Percentiles rank a stretch among this genome's conserved stretches.
Conservation (phyloP, 2,888 invertebrate species). For the Orgyia antiqua region DNA sequence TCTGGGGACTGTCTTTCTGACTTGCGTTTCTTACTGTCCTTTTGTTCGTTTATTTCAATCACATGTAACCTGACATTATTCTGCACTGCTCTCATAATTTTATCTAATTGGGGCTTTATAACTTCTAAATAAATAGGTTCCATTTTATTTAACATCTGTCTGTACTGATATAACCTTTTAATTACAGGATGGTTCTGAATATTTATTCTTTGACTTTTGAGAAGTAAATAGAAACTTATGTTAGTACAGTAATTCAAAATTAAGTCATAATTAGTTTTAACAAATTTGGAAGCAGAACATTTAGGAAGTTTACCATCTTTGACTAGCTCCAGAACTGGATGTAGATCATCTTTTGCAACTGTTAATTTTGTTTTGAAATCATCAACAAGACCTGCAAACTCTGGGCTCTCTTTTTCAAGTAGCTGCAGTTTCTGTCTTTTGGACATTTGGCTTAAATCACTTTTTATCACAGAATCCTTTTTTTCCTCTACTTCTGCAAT, state of each 20-base stretch:
- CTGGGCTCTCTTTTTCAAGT: slow-evolving; percentile 91
- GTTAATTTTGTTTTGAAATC: slow-evolving; percentile 86
- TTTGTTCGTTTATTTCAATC: slow-evolving; percentile 31
- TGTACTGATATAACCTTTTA: slow-evolving; percentile 88
- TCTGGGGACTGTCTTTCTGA: slow-evolving; percentile 36
- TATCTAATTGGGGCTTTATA: slow-evolving; percentile 82
- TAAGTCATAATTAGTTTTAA: slow-evolving; percentile 83
- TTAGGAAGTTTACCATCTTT: slow-evolving; percentile 80
- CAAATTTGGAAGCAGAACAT: slow-evolving; percentile 83
- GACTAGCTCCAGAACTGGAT: slow-evolving; percentile 82
- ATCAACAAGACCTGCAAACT: slow-evolving; percentile 86
- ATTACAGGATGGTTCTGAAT: slow-evolving; percentile 93
- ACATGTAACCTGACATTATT: slow-evolving; percentile 55
- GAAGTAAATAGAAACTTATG: slow-evolving; percentile 89
- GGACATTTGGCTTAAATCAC: slow-evolving; percentile 86
- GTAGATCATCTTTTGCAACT: slow-evolving; percentile 81
- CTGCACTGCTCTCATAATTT: slow-evolving; percentile 76
- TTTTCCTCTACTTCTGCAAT: slow-evolving; percentile 47
- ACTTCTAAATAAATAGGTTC: slow-evolving; percentile 83
- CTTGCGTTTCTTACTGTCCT: slow-evolving; percentile 48
- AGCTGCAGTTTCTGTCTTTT: slow-evolving; percentile 86
- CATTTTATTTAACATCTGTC: slow-evolving; percentile 85
- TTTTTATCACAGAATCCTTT: slow-evolving; percentile 81
- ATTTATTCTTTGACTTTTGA: slow-evolving; percentile 86
- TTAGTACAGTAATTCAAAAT: slow-evolving; percentile 91